Conservation (phyloP, 1,140 invertebrate species). For the Holotrichia oblita region DNA sequence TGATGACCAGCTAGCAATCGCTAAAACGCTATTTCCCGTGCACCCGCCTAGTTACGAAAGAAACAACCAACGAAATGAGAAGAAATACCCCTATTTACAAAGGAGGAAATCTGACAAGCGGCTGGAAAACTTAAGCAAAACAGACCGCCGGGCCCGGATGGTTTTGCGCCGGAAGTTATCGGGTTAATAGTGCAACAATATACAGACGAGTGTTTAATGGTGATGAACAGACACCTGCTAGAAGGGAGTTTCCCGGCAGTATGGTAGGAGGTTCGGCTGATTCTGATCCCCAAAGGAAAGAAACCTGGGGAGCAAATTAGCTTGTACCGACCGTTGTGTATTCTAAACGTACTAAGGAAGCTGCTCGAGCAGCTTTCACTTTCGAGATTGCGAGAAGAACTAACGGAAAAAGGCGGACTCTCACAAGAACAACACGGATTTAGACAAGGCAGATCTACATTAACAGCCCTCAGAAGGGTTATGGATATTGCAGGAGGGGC, state of each 20-base stretch:
- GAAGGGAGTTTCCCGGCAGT: not conserved
- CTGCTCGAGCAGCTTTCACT: not conserved
- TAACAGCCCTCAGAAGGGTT: not conserved
- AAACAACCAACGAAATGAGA: not conserved
- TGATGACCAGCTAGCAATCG: not conserved
- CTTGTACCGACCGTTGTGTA: not conserved
- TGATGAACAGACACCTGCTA: not conserved
- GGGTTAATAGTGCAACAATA: not conserved
- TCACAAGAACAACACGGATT: not conserved
- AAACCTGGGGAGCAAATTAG: not conserved
- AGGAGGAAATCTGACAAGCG: not conserved
- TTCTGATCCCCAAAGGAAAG: conserved; percentile 14
- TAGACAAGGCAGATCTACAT: not conserved
- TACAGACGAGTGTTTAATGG: not conserved
- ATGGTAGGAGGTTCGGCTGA: not conserved
- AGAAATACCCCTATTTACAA: not conserved
- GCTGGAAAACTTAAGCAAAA: too few species aligned
- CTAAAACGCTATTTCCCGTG: not conserved
- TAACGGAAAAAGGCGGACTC: not conserved
- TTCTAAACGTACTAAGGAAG: not conserved
- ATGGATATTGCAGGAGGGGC: not conserved
- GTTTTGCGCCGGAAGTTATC: too few species aligned
- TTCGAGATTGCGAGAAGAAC: too few species aligned
- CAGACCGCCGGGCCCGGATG: too few species aligned
- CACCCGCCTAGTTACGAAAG: not conserved